Evolutionary conservation across 2,797 vertebrate genomes (phyloP).

Genomic region (Esox lucius): DNA sequence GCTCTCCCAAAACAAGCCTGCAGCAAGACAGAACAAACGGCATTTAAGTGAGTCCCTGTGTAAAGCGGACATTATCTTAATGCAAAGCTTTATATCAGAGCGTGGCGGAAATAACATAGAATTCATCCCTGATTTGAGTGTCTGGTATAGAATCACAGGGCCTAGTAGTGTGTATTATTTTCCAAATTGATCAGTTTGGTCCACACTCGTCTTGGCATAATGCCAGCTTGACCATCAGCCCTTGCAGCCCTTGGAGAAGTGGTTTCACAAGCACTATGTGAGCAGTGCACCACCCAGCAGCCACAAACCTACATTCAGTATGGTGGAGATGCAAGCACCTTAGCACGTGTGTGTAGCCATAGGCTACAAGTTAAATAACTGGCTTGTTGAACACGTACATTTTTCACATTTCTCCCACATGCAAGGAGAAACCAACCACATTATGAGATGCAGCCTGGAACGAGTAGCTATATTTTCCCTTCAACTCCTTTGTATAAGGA

Average conservation of each 20-base stretch:
- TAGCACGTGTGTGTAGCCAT: background rate
- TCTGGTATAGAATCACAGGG: background rate
- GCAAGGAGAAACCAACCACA: background rate
- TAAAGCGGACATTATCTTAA: background rate
- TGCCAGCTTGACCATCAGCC: background rate
- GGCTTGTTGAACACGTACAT: slow-evolving; percentile 7
- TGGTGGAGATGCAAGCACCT: background rate
- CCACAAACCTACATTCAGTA: slow-evolving; percentile 2
- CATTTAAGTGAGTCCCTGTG: background rate
- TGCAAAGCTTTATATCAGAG: background rate
- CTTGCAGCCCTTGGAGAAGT: background rate
- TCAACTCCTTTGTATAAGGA: background rate
- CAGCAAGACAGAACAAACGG: background rate
- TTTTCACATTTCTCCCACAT: background rate
- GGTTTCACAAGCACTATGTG: background rate
- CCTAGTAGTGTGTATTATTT: too few relatives aligned
- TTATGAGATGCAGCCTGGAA: too few relatives aligned
- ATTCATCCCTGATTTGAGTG: background rate
- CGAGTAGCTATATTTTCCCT: too few relatives aligned
- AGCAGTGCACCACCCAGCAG: background rate
- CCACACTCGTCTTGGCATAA: background rate
- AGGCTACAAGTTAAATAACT: background rate
- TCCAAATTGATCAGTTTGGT: background rate
- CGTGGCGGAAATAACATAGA: background rate
- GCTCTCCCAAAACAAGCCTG: slow-evolving; percentile 3